Conservation (phyloP, 2,113 vertebrate genomes). For the Poicephalus meyeri region DNA sequence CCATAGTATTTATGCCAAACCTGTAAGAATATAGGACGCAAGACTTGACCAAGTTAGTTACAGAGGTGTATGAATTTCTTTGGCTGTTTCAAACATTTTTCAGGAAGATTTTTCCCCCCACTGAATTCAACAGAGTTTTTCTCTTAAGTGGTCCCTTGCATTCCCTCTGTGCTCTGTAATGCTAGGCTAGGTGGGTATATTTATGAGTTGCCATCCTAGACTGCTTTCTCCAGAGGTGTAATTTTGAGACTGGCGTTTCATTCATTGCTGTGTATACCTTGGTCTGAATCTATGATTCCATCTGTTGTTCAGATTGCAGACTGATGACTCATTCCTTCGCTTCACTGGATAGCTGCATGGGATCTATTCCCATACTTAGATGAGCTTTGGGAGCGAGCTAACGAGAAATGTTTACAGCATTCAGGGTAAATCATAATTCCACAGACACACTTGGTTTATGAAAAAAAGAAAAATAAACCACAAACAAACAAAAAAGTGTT, state of each 20-base stretch:
- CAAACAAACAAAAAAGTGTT: not conserved
- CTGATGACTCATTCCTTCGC: slow-evolving; percentile 59
- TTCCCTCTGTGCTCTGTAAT: not conserved
- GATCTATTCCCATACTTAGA: not conserved
- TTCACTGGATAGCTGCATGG: slow-evolving; percentile 15
- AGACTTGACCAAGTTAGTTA: not conserved
- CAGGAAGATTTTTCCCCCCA: not conserved
- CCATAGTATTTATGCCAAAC: not conserved
- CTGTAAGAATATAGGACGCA: not conserved
- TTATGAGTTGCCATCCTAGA: not conserved
- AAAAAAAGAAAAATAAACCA: not conserved
- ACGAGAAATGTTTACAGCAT: slow-evolving; percentile 17
- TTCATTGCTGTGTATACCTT: slow-evolving; percentile 47
- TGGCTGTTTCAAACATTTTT: not conserved
- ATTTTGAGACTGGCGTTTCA: slow-evolving; percentile 8
- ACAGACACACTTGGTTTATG: not conserved
- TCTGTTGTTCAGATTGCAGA: slow-evolving; percentile 10
- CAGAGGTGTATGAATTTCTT: not conserved
- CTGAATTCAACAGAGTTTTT: not conserved
- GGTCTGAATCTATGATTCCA: not conserved
- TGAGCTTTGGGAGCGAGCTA: slow-evolving; percentile 35
- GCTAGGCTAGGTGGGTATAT: not conserved
- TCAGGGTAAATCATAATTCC: not conserved
- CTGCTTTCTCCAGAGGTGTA: not conserved
- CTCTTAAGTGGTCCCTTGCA: not conserved